These are phyloP conservation scores for Paratilapia polleni DNA, from an alignment of 2,113 vertebrate genomes.

Conservation along the genomic window DNA sequence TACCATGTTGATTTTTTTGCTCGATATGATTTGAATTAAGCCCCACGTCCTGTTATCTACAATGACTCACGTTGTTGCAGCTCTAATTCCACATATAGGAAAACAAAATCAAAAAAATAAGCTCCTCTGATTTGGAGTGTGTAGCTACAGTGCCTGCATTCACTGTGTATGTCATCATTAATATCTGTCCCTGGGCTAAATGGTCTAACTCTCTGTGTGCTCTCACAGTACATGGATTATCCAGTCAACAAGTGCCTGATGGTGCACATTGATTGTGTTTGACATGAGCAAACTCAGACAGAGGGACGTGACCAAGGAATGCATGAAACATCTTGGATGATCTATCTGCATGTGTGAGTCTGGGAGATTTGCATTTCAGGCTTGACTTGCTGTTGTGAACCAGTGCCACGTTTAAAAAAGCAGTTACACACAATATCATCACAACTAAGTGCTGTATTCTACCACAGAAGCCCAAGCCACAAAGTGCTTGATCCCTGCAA, in stretches of 20 bases:
- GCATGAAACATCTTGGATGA: background rate
- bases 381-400: slow-evolving; percentile 2
- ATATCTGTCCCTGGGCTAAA: slow-evolving; percentile 30
- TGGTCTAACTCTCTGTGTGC: slow-evolving; percentile 3
- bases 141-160: background rate
- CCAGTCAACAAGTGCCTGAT: background rate
- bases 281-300: background rate
- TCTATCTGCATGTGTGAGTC: background rate
- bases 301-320: background rate
- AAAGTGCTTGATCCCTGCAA: slow-evolving; percentile 41
- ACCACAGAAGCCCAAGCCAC: background rate
- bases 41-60: slow-evolving; percentile 14
- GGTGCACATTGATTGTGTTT: slow-evolving; percentile 9
- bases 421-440: slow-evolving; percentile 29
- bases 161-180: slow-evolving; percentile 13
- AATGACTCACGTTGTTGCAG: slow-evolving; percentile 10
- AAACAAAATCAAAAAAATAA: background rate
- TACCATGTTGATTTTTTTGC: slow-evolving; percentile 17
- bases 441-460: slow-evolving; percentile 15
- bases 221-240: slow-evolving; percentile 8
- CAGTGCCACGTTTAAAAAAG: background rate
- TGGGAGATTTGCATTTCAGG: background rate
- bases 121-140: slow-evolving; percentile 4
- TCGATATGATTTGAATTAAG: slow-evolving; percentile 1
- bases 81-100: background rate